Conservation (phyloP, 2,113 vertebrate genomes). For the Naja naja region DNA sequence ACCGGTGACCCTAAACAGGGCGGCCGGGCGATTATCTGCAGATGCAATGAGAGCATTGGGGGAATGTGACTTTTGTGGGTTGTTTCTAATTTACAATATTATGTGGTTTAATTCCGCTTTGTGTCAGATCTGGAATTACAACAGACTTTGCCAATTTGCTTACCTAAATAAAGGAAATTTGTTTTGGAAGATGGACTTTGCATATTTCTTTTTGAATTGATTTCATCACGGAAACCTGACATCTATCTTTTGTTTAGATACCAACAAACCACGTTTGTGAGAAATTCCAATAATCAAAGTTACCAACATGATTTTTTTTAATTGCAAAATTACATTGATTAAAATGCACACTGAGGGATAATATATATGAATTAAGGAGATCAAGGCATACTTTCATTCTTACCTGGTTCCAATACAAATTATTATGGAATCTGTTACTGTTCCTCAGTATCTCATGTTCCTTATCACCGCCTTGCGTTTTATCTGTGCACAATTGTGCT, state of each 20-base stretch:
- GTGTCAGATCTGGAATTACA: too few relatives aligned
- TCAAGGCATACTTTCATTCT: neutral
- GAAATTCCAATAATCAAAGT: constrained; percentile 6
- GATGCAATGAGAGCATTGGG: too few relatives aligned
- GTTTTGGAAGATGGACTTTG: too few relatives aligned
- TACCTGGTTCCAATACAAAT: neutral
- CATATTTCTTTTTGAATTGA: too few relatives aligned
- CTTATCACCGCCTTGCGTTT: neutral
- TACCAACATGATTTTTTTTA: constrained; percentile 18
- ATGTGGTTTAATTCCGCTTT: too few relatives aligned
- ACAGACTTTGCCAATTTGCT: too few relatives aligned
- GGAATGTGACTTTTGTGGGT: too few relatives aligned
- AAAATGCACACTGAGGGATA: constrained; percentile 5
- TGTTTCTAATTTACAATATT: too few relatives aligned
- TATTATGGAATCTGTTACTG: neutral
- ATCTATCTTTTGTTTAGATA: neutral
- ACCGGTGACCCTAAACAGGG: too few relatives aligned
- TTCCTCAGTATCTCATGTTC: neutral
- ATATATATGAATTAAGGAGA: neutral
- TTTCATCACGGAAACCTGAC: too few relatives aligned
- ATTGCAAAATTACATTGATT: constrained; percentile 10
- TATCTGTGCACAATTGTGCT: neutral
- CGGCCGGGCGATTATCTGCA: too few relatives aligned
- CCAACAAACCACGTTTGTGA: neutral
- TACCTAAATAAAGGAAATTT: too few relatives aligned